Base-by-base conservation (phyloP, 1,140 invertebrate species). In the Steinernema khuongi region DNA sequence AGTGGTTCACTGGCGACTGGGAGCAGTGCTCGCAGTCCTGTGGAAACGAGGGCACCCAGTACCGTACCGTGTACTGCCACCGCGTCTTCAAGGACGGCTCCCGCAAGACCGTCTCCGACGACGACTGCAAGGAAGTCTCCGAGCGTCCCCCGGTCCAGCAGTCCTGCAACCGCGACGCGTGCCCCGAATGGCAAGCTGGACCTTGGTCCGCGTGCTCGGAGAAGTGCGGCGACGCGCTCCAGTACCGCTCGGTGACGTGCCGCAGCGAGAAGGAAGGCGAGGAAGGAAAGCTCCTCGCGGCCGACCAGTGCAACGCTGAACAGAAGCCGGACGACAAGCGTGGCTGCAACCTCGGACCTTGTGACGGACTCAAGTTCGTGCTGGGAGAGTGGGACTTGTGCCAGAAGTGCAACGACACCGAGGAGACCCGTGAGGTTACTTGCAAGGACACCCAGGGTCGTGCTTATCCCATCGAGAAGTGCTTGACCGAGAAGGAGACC, bases 361-460 rank as follows among this genome's bases (percentile, higher is more conserved):
- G 94, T 82, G 92, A 92, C 70, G 94, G 94, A 14, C 90, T 94
- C 18, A 94, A 96, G 85, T 96, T 94, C 93, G 89, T 94, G 31
- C 88, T 90, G 0, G 91, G 92, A 2, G 90, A 91, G 29, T 97
- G 94, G 94, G 90, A 90, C 80, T 92, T 93, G 80, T 84, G 83
- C 67, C 30, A 79, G 66, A 81, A 77, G 22, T 84, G 83, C 71
- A 84, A 85, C 72, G 83, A 84, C 70, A 84, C 83, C 28, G 78
- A 83, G 50, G 83, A 84, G 69, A 83, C 81, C 50, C 77, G 83
- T 41, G 79, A 85, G 44, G 83, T 84, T 11, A 85, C 77, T 17
- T 84, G 83, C 73, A 75, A 81, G 50, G 83, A 84, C 70, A 71
- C 77, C 19, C 83, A 71, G 60, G 84, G 81, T 32, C 72, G 83